Evolutionary conservation across 53 echinoderm and acorn worm genomes (phyloP), one percentile per base, ranked within the genome.

Genomic region (Crossaster papposus): DNA sequence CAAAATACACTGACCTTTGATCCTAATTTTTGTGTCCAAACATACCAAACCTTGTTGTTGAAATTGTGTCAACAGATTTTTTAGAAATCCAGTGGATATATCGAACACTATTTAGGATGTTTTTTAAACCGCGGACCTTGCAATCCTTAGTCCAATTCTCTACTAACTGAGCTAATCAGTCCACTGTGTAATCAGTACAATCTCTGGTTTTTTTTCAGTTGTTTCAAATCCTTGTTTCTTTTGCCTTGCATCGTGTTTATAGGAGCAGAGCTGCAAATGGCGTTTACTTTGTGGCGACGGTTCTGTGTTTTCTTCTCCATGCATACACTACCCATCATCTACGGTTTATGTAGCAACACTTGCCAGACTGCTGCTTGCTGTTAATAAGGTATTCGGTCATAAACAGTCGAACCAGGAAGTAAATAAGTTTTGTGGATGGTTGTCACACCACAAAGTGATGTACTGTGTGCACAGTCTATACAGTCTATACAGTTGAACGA

Each of bases 271-370:
- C 9, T 94, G 92, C 50, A 30, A 34, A 14, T 96, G 95, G 93
- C 63, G 50, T 18, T 52, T 91, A 14, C 85, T 92, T 51, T 93
- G 95, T 72, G 93, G 95, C 30, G 96, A 94, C 37, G 93, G 95
- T 30, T 96, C 96, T 28, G 79, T 96, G 37, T 96, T 96, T 70
- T 93, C 96, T 0, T 96, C 96, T 65, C 93, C 96, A 22, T 76
- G 80, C 77, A 26, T 96, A 5, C 85, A 92, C 85, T 81, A 89
- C 62, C 38, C 30, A 11, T 83, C 85, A 18, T 64, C 76, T 18
- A 89, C 89, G 30, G 71, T 96, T 11, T 92, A 93, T 87, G 92
- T 84, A 31, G 95, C 92, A 23, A 96, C 95, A 20, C 83, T 96
- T 18, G 85, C 82, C 55, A 95, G 96, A 13, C 36, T 68, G 24